Conservation (phyloP, 2,113 vertebrate genomes). For the Oceanodroma tethys region DNA sequence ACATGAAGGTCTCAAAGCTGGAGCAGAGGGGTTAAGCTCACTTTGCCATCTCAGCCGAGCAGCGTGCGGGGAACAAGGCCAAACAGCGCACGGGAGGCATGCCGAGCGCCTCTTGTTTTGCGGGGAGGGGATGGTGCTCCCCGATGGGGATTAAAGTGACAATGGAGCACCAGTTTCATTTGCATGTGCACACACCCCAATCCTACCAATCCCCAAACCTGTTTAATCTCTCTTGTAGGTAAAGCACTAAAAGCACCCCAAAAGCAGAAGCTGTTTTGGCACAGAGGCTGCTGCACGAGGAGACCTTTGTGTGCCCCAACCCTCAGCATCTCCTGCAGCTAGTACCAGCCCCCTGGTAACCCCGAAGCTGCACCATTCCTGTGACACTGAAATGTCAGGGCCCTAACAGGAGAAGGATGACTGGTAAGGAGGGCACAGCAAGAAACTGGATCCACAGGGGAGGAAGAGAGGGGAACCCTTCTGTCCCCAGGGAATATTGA, state of each 20-base stretch:
- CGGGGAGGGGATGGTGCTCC: neutral
- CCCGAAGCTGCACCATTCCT: neutral
- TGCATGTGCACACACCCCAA: fast-evolving
- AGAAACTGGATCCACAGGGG: neutral
- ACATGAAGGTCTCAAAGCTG: neutral
- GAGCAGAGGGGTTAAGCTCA: neutral
- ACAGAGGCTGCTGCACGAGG: neutral
- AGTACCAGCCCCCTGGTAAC: neutral
- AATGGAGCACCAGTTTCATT: neutral
- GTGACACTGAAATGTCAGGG: neutral
- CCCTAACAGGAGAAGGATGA: neutral
- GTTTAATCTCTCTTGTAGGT: neutral
- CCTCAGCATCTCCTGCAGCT: neutral
- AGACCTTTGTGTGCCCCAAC: fast-evolving
- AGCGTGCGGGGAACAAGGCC: neutral
- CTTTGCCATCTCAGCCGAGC: neutral
- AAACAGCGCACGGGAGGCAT: neutral
- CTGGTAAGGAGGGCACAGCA: neutral
- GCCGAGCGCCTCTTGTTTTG: fast-evolving
- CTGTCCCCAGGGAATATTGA: neutral
- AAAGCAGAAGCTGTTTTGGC: neutral
- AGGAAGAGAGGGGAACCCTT: neutral
- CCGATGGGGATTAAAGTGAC: neutral
- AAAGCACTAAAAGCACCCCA: neutral
- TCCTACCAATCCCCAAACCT: neutral